These are phyloP conservation scores for Acleris literana DNA, from an alignment of 2,888 invertebrate genomes.

Conservation along the genomic window DNA sequence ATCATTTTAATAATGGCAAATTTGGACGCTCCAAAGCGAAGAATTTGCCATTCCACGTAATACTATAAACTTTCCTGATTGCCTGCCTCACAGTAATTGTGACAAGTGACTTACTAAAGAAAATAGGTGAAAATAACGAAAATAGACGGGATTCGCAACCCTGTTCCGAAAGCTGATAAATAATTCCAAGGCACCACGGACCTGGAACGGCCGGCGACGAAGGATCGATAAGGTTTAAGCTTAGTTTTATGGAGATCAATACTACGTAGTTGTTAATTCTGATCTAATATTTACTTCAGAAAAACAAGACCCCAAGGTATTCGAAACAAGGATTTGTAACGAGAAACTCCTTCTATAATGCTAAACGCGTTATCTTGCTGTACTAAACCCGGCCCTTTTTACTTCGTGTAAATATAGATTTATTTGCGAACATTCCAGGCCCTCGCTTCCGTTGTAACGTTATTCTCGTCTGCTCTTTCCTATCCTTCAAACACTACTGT, in stretches of 20 bases:
- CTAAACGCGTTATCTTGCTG: not conserved
- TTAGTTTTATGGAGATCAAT: constrained; percentile 46
- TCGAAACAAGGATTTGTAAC: not conserved
- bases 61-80: too few relatives aligned
- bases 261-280: constrained; percentile 15
- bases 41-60: too few relatives aligned
- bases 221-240: constrained; percentile 54
- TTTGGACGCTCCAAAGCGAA: too few relatives aligned
- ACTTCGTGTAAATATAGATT: constrained; percentile 4
- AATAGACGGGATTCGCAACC: not conserved
- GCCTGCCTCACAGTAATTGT: too few relatives aligned
- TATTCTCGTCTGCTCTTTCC: constrained; percentile 21
- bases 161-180: constrained; percentile 52
- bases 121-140: not conserved
- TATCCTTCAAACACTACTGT: constrained; percentile 3
- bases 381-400: not conserved
- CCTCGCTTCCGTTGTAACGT: constrained; percentile 11
- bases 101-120: too few relatives aligned
- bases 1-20: too few relatives aligned
- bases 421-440: constrained; percentile 15
- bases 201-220: constrained; percentile 41
- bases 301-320: not conserved
- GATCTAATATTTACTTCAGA: constrained; percentile 2
- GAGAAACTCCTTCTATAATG: not conserved
- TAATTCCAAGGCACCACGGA: constrained; percentile 53